These are phyloP conservation scores for Thymallus thymallus DNA, from an alignment of 2,113 vertebrate genomes.

Conservation along the genomic window DNA sequence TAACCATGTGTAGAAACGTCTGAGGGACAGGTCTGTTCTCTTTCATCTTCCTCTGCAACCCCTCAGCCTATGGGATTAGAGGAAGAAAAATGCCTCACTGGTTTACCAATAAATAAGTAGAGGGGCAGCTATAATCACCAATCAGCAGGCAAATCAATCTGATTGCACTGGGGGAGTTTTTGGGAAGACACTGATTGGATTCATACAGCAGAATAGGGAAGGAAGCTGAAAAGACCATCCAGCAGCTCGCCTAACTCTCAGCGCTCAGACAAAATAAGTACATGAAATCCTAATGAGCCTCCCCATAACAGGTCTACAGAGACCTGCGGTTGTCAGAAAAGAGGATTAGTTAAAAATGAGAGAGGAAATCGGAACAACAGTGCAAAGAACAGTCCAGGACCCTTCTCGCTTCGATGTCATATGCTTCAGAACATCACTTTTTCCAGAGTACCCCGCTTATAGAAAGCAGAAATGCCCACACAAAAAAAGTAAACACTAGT, in stretches of 20 bases:
- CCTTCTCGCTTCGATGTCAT: slow-evolving; percentile 15
- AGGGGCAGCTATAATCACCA: slow-evolving; percentile 41
- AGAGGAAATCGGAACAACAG: slow-evolving; percentile 13
- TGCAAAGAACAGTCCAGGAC: slow-evolving; percentile 26
- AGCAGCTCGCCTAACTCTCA: slow-evolving; percentile 1
- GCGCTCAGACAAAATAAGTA: slow-evolving; percentile 38
- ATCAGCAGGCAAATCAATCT: slow-evolving; percentile 42
- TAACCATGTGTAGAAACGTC: slow-evolving; percentile 17
- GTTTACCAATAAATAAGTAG: slow-evolving; percentile 29
- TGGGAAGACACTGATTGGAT: neutral
- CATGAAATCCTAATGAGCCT: slow-evolving; percentile 31
- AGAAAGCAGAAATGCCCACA: slow-evolving; percentile 21
- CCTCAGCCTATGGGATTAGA: neutral
- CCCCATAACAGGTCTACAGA: slow-evolving; percentile 28
- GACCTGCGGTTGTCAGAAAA: slow-evolving; percentile 21
- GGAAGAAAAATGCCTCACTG: neutral
- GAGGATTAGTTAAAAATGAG: slow-evolving; percentile 42
- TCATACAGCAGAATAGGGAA: neutral
- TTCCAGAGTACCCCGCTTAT: neutral
- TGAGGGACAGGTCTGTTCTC: slow-evolving; percentile 22
- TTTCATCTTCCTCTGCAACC: slow-evolving; percentile 47
- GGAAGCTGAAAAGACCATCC: neutral
- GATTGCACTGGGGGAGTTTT: neutral
- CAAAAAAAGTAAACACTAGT: slow-evolving; percentile 60
- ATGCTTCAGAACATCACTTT: slow-evolving; percentile 3